phyloP scores from a whole-genome alignment of 2,888 invertebrate genomes.

The Thera obeliscata region DNA sequence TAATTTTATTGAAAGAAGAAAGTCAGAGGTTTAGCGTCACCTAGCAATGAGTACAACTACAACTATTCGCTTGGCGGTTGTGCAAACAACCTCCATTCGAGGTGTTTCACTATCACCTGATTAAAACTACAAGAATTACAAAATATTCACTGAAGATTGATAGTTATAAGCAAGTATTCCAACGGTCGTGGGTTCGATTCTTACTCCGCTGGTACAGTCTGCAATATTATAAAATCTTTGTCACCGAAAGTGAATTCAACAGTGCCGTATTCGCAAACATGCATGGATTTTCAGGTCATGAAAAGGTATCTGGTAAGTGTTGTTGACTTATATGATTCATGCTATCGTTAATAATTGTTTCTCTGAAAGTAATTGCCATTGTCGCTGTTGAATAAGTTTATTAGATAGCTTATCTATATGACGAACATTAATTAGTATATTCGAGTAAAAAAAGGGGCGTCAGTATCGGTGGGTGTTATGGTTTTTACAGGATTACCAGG shows the following conservation, averaged over 20 bases:
- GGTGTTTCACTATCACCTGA: constrained; percentile 48
- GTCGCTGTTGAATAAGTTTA: constrained; percentile 8
- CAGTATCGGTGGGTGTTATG: constrained; percentile 2
- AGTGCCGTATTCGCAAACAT: constrained; percentile 9
- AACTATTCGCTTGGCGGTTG: constrained; percentile 39
- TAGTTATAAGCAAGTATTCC: constrained; percentile 14
- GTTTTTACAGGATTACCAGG: constrained; percentile 19
- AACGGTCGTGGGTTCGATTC: background rate
- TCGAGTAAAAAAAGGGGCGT: constrained; percentile 44
- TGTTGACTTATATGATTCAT: constrained; percentile 12
- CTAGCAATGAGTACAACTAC: constrained; percentile 9
- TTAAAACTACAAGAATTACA: constrained; percentile 34
- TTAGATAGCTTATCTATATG: constrained; percentile 22
- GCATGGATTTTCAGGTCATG: constrained; percentile 16
- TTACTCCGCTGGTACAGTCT: background rate
- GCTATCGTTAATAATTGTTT: constrained; percentile 24
- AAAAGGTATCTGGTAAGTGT: constrained; percentile 11
- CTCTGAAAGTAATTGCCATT: constrained; percentile 5
- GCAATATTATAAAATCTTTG: background rate
- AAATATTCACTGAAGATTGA: constrained; percentile 33
- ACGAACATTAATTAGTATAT: constrained; percentile 9
- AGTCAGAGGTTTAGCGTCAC: constrained; percentile 22
- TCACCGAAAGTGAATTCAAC: constrained; percentile 34
- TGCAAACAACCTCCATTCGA: constrained; percentile 49
- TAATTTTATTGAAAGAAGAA: constrained; percentile 12